phyloP scores from a whole-genome alignment of 2,888 invertebrate genomes.

The Caenorhabditis sp. region DNA sequence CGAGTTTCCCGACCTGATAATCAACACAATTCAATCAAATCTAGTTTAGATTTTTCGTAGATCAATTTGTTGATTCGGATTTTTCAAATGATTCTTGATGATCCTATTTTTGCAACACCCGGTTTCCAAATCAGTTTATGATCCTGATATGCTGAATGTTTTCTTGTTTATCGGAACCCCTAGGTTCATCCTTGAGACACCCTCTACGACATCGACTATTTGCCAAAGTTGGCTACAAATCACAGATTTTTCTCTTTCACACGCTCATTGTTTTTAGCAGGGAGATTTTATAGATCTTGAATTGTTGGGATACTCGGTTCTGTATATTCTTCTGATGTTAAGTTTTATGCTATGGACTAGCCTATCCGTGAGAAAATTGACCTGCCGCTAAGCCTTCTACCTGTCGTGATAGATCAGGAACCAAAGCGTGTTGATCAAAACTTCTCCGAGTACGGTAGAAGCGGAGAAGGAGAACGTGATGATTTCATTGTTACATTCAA shows the following conservation, averaged over 20 bases:
- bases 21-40: neutral
- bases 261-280: no score
- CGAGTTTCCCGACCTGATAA: neutral
- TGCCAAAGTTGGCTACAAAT: slow-evolving; percentile 2
- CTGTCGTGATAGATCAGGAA: slow-evolving; percentile 35
- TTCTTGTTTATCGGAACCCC: no score
- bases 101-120: no score
- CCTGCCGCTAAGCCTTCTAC: neutral
- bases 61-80: slow-evolving; percentile 17
- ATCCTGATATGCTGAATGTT: no score
- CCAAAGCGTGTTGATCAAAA: neutral
- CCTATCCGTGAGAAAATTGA: no score
- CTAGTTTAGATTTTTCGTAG: slow-evolving; percentile 18
- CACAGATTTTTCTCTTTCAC: slow-evolving; percentile 1
- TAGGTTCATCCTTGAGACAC: no score
- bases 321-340: neutral
- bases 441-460: neutral
- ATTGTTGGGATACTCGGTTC: no score
- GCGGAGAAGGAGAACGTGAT: slow-evolving; percentile 1
- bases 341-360: no score
- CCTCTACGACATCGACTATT: neutral
- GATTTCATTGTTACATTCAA: slow-evolving; percentile 10
- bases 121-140: no score
- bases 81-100: no score
- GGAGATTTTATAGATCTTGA: no score